Evolutionary conservation across 2,113 vertebrate genomes (phyloP), one percentile per base, ranked within the genome.

Genomic region (Callopanchax toddi): DNA sequence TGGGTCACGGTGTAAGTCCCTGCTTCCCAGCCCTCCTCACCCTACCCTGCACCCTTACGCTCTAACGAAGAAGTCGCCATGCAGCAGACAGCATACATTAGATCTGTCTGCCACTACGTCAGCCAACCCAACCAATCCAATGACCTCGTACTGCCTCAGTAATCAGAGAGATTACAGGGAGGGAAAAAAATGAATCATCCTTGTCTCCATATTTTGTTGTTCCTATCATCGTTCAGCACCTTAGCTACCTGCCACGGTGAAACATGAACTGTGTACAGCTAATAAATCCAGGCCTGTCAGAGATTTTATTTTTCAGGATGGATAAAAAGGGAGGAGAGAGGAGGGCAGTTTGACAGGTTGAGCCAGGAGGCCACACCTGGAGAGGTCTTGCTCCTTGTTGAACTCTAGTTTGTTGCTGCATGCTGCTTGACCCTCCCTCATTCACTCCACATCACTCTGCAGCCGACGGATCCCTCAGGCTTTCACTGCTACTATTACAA

Each of bases 61-160:
- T 83, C 65, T 84, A 86, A 90, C 88, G 88, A 88, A 90, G 83
- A 90, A 86, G 92, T 87, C 87, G 78, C 87, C 85, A 83, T 88
- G 82, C 78, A 82, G 86, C 85, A 92, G 91, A 92, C 92, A 91
- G 89, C 81, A 71, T 73, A 82, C 86, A 92, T 93, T 91, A 93
- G 86, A 86, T 88, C 84, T 84, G 92, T 92, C 90, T 92, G 71
- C 73, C 40, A 44, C 71, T 65, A 69, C 39, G 66, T 76, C 65
- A 62, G 68, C 82, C 64, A 76, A 81, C 78, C 39, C 53, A 52
- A 34, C 68, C 63, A 11, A 85, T 79, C 76, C 83, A 51, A n/a
- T 65, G 76, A 61, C 74, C 72, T 69, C 0, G 17, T 49, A 9
- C 71, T 69, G 82, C 67, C 54, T 74, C 69, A 6, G 65, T 74